Conservation (phyloP, 1,140 invertebrate species). For the Drosophila orena region DNA sequence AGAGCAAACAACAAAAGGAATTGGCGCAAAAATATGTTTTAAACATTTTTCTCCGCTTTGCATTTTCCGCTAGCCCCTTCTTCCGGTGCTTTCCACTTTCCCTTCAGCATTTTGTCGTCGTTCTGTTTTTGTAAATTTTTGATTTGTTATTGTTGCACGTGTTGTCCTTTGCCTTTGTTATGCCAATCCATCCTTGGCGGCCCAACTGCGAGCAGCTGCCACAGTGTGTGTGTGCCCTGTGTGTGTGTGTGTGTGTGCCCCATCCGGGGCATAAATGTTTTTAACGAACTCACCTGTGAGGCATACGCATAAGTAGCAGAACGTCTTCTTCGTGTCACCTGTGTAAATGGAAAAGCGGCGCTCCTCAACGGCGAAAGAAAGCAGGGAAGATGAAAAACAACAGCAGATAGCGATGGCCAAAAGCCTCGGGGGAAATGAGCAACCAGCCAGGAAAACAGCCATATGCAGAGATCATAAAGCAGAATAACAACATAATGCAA, state of each 20-base stretch:
- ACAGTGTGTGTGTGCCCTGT: background rate
- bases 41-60: slow-evolving; percentile 76
- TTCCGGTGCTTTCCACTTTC: slow-evolving; percentile 19
- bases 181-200: slow-evolving; percentile 74
- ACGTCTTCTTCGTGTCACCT: slow-evolving; percentile 43
- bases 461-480: slow-evolving; percentile 33
- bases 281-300: slow-evolving; percentile 66
- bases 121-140: slow-evolving; percentile 79
- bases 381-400: slow-evolving; percentile 19
- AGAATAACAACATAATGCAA: slow-evolving; percentile 10
- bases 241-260: slow-evolving; percentile 10
- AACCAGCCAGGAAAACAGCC: slow-evolving; percentile 10
- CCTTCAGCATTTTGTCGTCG: slow-evolving; percentile 50
- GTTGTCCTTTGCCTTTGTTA: slow-evolving; percentile 80
- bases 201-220: slow-evolving; percentile 29
- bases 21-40: slow-evolving; percentile 76
- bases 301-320: slow-evolving; percentile 61
- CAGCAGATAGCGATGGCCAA: slow-evolving; percentile 35
- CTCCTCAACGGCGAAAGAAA: background rate
- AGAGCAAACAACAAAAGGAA: slow-evolving; percentile 39
- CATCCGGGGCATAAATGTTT: slow-evolving; percentile 59
- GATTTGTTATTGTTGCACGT: slow-evolving; percentile 84
- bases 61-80: slow-evolving; percentile 48
- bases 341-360: slow-evolving; percentile 41
- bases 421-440: slow-evolving; percentile 24